These are phyloP conservation scores for Psilanteris sp. DNA, from an alignment of 1,140 invertebrate genomes.

Conservation along the genomic window DNA sequence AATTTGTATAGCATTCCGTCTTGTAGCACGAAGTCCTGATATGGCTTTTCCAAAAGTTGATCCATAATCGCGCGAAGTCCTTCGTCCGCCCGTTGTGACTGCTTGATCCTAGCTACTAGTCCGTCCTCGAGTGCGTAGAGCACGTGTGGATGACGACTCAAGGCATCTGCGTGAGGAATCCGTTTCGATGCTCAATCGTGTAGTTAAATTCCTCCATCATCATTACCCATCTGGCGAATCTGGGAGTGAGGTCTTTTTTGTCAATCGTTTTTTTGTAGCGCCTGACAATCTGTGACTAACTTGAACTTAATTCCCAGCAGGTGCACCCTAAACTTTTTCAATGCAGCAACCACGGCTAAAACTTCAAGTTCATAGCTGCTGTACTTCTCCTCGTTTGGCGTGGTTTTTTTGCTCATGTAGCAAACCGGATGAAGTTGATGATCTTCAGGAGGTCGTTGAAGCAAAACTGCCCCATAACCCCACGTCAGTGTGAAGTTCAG, in stretches of 20 bases:
- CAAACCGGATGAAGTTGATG: background rate
- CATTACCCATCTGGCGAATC: too few relatives aligned
- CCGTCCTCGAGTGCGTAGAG: too few relatives aligned
- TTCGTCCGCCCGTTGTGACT: background rate
- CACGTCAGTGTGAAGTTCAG: background rate
- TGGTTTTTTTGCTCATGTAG: slow-evolving; percentile 4
- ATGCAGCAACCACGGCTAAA: background rate
- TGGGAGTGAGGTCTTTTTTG: too few relatives aligned
- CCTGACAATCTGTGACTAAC: slow-evolving; percentile 45
- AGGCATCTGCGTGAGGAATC: too few relatives aligned
- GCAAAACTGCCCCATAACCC: slow-evolving; percentile 2
- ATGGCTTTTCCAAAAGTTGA: background rate
- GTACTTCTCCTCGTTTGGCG: background rate
- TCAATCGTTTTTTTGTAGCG: too few relatives aligned
- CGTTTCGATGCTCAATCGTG: too few relatives aligned
- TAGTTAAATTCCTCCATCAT: too few relatives aligned
- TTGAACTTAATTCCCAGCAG: slow-evolving; percentile 69
- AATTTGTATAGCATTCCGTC: background rate
- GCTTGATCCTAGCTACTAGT: background rate
- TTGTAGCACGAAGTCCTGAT: background rate
- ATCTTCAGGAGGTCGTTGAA: background rate
- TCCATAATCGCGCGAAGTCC: background rate
- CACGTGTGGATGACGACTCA: too few relatives aligned
- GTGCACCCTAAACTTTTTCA: slow-evolving; percentile 67
- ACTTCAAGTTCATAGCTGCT: slow-evolving; percentile 8